Conservation (phyloP, 2,113 vertebrate species). For the Ailuropoda melanoleuca region DNA sequence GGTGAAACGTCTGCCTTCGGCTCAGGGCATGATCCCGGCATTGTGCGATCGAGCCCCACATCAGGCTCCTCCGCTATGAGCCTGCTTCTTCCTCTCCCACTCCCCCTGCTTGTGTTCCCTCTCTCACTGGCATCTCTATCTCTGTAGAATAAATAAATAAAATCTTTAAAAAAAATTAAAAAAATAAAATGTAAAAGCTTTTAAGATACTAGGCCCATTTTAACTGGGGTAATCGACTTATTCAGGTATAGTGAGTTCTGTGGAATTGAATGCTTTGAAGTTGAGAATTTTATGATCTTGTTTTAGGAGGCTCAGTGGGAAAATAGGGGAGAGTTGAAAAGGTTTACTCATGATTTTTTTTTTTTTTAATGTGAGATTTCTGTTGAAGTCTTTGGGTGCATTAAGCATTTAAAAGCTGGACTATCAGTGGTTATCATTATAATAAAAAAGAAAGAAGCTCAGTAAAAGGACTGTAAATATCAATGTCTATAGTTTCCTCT, state of each 20-base stretch:
- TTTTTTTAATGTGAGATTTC: background rate
- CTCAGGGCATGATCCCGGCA: no score
- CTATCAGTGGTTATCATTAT: background rate
- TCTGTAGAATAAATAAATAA: no score
- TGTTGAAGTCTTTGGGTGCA: background rate
- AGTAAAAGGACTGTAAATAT: background rate
- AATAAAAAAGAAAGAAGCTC: background rate
- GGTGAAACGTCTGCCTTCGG: no score
- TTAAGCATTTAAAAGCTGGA: conserved; percentile 9
- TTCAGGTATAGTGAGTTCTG: background rate
- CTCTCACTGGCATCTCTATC: no score
- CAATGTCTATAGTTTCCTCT: background rate
- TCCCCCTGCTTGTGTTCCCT: no score
- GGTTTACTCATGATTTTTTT: background rate
- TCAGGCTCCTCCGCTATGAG: no score
- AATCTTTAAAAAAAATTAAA: no score
- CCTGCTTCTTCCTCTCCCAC: no score
- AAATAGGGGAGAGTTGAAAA: background rate
- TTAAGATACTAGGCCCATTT: background rate
- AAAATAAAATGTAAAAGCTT: background rate
- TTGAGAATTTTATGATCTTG: conserved; percentile 20
- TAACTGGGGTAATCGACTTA: background rate
- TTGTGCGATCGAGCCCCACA: no score
- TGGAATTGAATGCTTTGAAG: background rate
- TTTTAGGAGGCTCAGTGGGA: background rate